Evolutionary conservation across 1,140 invertebrate genomes (phyloP), one percentile per base, ranked within the genome.

Genomic region (Pseudomyrmex sp.): DNA sequence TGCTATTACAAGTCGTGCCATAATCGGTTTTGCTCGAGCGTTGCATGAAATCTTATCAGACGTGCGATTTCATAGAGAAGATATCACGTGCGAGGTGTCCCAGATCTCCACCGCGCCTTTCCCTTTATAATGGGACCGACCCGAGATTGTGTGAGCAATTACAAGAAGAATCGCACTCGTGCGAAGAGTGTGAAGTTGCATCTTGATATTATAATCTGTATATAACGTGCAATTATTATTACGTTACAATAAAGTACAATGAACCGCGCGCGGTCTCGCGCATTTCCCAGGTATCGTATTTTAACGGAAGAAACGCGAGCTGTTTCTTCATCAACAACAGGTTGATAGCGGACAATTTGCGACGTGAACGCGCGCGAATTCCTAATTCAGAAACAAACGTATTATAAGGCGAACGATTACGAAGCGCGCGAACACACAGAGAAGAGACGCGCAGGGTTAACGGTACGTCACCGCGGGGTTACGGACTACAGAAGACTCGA

Each of bases 11-110:
- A 35, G 35, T 35, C 35, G 35, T 7, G 35, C 35, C 9, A 48
- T 35, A 5, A 46, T 70, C 7, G 3, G 66, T 70, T 70, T 80
- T 35, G 44, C 12, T 69, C 13, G 20, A 56, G 18, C 44, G 15
- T 8, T 10, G 44, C 15, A n/a, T 69, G 44, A 70, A 48, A 80
- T 80, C 54, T 80, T 72, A 80, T 80, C 66, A 59, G 44, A 48
- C 69, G 48, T 79, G 48, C 13, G 2, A 8, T 20, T 56, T 54
- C 50, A 69, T 69, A 80, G 66, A 70, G 35, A 59, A 69, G 63
- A 18, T 69, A 20, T 77, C 63, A 18, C 13, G 35, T 48, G 12
- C 46, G 35, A 80, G 44, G 0, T 23, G 66, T 18, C 76, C 76
- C 54, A 70, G 54, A 80, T 80, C 26, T 2, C 48, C 54, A 20